Evolutionary conservation across 2,113 vertebrate genomes (phyloP).

Genomic region (Boulengeromyrus knoepffleri): DNA sequence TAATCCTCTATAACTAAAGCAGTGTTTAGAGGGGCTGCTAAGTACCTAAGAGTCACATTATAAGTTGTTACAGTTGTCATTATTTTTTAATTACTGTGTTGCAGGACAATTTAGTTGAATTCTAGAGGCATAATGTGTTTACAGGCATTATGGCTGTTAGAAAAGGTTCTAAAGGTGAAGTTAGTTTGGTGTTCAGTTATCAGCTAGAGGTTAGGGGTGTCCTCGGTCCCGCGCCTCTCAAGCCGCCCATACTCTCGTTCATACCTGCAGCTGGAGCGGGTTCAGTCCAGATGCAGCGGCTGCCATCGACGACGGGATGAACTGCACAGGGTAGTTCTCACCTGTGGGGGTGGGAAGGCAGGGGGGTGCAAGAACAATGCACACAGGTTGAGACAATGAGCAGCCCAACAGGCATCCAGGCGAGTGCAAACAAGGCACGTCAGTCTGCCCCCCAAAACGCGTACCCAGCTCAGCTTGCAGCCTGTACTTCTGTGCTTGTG

Average conservation of each 20-base stretch:
- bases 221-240: constrained; percentile 35
- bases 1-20: not conserved
- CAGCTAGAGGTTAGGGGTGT: constrained; percentile 65
- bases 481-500: constrained; percentile 83
- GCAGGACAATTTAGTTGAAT: not conserved
- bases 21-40: not conserved
- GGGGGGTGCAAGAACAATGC: constrained; percentile 74
- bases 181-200: constrained; percentile 93
- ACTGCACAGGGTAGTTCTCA: constrained; percentile 99
- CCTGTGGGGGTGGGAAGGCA: constrained; percentile 70
- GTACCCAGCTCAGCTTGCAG: constrained; percentile 65
- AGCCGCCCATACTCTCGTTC: constrained; percentile 74
- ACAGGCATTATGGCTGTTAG: constrained; percentile 62
- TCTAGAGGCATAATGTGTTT: not conserved
- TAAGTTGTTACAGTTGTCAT: not conserved
- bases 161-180: constrained; percentile 56
- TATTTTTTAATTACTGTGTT: not conserved
- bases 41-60: not conserved
- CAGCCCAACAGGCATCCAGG: constrained; percentile 65
- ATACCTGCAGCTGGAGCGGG: constrained; percentile 99
- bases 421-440: constrained; percentile 84
- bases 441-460: constrained; percentile 56
- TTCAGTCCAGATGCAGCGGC: constrained; percentile 99
- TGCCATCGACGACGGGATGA: constrained; percentile 99
- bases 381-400: constrained; percentile 97